phyloP scores from a whole-genome alignment of 1,140 invertebrate genomes.

The Homalodisca vitripennis region DNA sequence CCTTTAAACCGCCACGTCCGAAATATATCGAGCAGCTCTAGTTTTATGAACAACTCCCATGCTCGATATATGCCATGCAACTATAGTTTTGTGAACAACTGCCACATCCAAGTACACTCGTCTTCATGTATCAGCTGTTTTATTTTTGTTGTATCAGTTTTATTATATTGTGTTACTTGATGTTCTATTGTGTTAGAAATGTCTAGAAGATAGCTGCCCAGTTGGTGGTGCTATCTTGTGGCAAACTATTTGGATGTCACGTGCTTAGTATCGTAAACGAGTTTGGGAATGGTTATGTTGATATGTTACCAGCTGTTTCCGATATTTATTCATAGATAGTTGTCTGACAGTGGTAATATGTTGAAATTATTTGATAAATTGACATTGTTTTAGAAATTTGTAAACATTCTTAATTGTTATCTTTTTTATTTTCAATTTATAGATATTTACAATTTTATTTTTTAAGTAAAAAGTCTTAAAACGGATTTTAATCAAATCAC shows the following conservation, averaged over 20 bases:
- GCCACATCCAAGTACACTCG: not conserved
- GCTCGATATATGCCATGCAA: not conserved
- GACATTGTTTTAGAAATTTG: not conserved
- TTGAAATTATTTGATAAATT: not conserved
- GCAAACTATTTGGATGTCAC: no score
- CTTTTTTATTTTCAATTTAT: no score
- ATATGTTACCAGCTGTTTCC: not conserved
- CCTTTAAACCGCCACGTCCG: not conserved
- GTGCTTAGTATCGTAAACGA: no score
- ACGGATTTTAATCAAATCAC: no score
- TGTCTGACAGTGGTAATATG: not conserved
- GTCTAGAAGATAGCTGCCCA: no score
- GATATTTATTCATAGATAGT: no score
- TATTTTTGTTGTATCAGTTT: no score
- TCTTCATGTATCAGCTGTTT: not conserved
- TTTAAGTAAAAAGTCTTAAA: no score
- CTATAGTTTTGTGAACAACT: not conserved
- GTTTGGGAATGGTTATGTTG: not conserved
- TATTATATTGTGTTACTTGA: not conserved
- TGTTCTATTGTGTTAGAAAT: not conserved
- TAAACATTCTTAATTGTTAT: not conserved
- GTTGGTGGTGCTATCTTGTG: no score
- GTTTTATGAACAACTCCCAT: not conserved
- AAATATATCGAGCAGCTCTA: not conserved
- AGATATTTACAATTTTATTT: no score